phyloP scores from a whole-genome alignment of 1,140 invertebrate genomes.

The Drosophila tristis region DNA sequence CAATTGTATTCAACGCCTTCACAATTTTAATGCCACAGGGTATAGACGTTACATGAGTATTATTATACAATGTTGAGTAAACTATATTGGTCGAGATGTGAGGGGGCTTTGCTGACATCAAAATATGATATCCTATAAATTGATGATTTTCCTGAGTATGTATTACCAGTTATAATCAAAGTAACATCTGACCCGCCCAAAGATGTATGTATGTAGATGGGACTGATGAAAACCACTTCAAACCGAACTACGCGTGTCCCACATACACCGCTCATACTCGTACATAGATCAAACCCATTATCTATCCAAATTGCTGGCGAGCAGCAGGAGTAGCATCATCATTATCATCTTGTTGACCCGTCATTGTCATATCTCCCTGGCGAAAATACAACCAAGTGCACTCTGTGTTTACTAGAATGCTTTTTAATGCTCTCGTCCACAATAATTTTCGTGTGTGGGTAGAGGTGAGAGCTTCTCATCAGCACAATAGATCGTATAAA shows the following conservation, averaged over 20 bases:
- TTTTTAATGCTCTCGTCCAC: slow-evolving; percentile 38
- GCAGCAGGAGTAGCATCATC: slow-evolving; percentile 23
- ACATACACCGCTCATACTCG: slow-evolving; percentile 41
- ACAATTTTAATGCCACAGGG: slow-evolving; percentile 8
- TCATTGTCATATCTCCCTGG: slow-evolving; percentile 45
- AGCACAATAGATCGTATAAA: slow-evolving; percentile 12
- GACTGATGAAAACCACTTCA: slow-evolving; percentile 30
- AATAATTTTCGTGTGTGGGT: slow-evolving; percentile 46
- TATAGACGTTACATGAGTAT: not conserved
- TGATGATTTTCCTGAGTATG: too few species aligned
- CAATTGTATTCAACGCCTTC: slow-evolving; percentile 18
- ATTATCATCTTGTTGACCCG: slow-evolving; percentile 49
- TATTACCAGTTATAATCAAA: too few species aligned
- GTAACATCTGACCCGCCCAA: too few species aligned
- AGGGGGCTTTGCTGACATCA: too few species aligned
- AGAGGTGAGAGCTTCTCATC: slow-evolving; percentile 61
- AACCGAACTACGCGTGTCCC: slow-evolving; percentile 48
- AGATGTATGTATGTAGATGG: not conserved
- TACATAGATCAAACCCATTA: slow-evolving; percentile 42
- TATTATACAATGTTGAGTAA: slow-evolving; percentile 7
- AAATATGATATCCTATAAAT: too few species aligned
- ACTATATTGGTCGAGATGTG: too few species aligned
- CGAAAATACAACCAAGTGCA: slow-evolving; percentile 54
- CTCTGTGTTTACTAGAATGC: slow-evolving; percentile 46
- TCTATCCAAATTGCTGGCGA: slow-evolving; percentile 23